Evolutionary conservation across 2,113 vertebrate species (phyloP), one percentile per base, ranked within the genome.

Genomic region (Perca fluviatilis): DNA sequence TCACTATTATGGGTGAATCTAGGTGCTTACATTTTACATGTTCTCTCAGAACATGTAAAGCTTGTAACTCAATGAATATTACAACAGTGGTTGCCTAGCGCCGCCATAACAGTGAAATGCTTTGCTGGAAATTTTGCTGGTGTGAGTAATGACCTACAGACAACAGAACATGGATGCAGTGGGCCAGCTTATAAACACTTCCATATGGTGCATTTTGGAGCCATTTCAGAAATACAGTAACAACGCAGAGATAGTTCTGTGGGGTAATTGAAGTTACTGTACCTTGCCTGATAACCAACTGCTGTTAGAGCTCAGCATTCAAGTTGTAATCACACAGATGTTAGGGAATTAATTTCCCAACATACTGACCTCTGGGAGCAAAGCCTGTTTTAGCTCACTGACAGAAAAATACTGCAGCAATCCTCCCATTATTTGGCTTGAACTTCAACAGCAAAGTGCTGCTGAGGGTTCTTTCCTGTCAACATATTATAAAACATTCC

Each of bases 71-170:
- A 40, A 9, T 72, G 64, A 71, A 70, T 63, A 40, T 65, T 73
- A 56, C 72, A 83, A 5, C 53, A 30, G 75, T 8, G 65, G 90
- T 93, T 92, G 86, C 92, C 85, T 89, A 93, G 90, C 90, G 74
- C 1, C 67, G 33, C 14, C 90, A 91, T 19, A 92, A 93, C 89
- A 93, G 33, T 13, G 72, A 65, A 69, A 21, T 16, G 57, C 71
- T 74, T 72, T 76, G 75, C 86, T 86, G 90, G 80, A 91, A 88
- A 77, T 70, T 65, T 68, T 68, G 74, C 49, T 54, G 14, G 71
- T 64, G 83, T 79, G 86, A 86, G 85, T 90, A 87, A 91, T 89
- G 87, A 80, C 63, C 76, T 60, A 50, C 67, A 84, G 62, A 69
- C 73, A 76, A 78, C 81, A 84, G 77, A 83, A 86, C 90, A 91